Evolutionary conservation across 2,113 vertebrate genomes (phyloP).

Genomic region (Chamaetylas fuelleborni): DNA sequence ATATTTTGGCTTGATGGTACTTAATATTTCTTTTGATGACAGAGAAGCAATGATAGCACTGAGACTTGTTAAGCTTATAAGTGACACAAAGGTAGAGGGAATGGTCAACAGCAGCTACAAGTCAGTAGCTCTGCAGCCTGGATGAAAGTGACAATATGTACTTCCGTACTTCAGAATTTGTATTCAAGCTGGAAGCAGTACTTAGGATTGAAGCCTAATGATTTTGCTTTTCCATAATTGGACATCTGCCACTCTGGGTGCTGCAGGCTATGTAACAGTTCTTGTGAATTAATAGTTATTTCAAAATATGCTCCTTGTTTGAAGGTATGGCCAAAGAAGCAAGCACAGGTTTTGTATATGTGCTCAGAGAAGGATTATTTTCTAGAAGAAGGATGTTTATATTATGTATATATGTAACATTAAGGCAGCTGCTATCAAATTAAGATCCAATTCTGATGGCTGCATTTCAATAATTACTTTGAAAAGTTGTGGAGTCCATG

Average conservation of each 20-base stretch:
- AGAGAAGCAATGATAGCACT: neutral
- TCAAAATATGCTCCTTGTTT: neutral
- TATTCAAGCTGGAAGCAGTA: neutral
- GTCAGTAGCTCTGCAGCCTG: neutral
- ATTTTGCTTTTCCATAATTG: neutral
- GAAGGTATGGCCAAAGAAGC: neutral
- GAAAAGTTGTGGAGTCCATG: neutral
- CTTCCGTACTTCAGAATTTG: neutral
- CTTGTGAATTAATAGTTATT: neutral
- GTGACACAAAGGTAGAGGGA: neutral
- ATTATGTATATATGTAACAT: neutral
- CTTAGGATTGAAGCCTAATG: neutral
- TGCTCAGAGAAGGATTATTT: neutral
- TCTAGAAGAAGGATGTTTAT: neutral
- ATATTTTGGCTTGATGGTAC: neutral
- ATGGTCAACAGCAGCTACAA: neutral
- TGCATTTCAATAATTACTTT: neutral
- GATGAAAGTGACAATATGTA: neutral
- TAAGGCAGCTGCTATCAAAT: neutral
- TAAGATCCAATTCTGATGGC: neutral
- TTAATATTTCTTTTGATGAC: neutral
- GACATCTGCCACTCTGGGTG: neutral
- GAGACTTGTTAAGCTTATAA: neutral
- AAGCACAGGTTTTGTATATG: neutral
- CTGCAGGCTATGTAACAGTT: neutral